Evolutionary conservation across 2,113 vertebrate species (phyloP).

Genomic region (Scophthalmus maximus): DNA sequence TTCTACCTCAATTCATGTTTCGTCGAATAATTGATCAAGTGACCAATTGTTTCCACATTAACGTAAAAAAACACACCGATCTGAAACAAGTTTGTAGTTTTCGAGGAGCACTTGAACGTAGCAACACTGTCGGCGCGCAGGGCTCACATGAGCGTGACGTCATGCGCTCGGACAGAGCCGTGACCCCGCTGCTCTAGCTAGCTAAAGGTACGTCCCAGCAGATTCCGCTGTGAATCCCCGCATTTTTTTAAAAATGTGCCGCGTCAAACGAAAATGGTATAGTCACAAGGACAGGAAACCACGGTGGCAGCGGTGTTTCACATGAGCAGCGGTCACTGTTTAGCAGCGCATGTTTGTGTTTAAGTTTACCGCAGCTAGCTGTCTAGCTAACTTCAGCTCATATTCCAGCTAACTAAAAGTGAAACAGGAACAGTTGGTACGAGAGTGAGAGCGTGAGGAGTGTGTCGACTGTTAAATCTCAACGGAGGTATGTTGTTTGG

Average conservation of each 20-base stretch:
- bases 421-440: slow-evolving; percentile 31
- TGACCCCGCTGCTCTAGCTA: slow-evolving; percentile 71
- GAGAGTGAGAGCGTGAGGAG: neutral
- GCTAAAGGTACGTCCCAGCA: slow-evolving; percentile 52
- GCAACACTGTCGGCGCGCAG: slow-evolving; percentile 9
- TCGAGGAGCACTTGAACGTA: slow-evolving; percentile 32
- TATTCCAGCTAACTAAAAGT: slow-evolving; percentile 47
- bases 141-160: too few relatives aligned
- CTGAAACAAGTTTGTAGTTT: slow-evolving; percentile 1
- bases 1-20: too few relatives aligned
- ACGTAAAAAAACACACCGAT: too few relatives aligned
- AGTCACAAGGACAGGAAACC: neutral
- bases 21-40: too few relatives aligned
- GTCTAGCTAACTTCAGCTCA: slow-evolving; percentile 40
- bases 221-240: slow-evolving; percentile 22
- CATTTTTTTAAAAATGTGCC: neutral
- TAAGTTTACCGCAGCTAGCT: slow-evolving; percentile 67
- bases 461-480: neutral
- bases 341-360: slow-evolving; percentile 29
- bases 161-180: slow-evolving; percentile 60
- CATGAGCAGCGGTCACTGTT: slow-evolving; percentile 6
- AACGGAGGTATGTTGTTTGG: slow-evolving; percentile 29
- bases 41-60: too few relatives aligned
- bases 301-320: neutral
- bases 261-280: neutral